Evolutionary conservation across 2,113 vertebrate species (phyloP), one percentile per base, ranked within the genome.

Genomic region (Esox niger): DNA sequence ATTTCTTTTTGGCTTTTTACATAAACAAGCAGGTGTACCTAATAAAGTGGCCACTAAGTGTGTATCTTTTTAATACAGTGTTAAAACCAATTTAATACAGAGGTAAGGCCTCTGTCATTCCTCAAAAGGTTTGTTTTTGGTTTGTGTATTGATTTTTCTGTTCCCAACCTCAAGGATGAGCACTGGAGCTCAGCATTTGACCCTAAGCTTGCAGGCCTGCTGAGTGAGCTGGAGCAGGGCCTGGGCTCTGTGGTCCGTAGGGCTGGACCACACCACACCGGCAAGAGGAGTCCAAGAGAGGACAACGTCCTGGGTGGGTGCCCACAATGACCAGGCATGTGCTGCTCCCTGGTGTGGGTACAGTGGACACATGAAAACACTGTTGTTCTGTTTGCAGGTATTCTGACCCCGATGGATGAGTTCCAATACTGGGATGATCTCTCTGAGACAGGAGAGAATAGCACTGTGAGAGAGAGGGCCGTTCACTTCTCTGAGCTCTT

Each of bases 371-470:
- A n/a, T 20, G 1, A 52, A 23, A 52, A 52, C 47, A 6, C 5
- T 21, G 47, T 52, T 52, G 47, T 2, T 52, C 11, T 21, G 10
- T 38, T 61, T 33, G 29, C 74, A 98, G 97, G 94, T 79, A 94
- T 98, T 81, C 85, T 98, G 73, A 94, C 92, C 60, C 96, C 95
- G 38, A 87, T 43, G 84, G 97, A 98, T 93, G 96, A 98, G 79
- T 97, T 99, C 87, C 92, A 95, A 80, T 98, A 95, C 85, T 99
- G 97, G 96, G 78, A 66, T 55, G 94, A 98, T 62, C 86, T 95
- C 72, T 86, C 90, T 77, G 88, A 55, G 68, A 90, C 79, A 85
- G 94, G 90, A 66, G 90, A 81, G 87, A 95, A 93, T 76, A 90
- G 84, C 57, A 92, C 72, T 49, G 86, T 62, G 77, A 93, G 88